These are phyloP conservation scores for Pilophorus perplexus DNA, from an alignment of 2,888 invertebrate genomes.

Conservation along the genomic window DNA sequence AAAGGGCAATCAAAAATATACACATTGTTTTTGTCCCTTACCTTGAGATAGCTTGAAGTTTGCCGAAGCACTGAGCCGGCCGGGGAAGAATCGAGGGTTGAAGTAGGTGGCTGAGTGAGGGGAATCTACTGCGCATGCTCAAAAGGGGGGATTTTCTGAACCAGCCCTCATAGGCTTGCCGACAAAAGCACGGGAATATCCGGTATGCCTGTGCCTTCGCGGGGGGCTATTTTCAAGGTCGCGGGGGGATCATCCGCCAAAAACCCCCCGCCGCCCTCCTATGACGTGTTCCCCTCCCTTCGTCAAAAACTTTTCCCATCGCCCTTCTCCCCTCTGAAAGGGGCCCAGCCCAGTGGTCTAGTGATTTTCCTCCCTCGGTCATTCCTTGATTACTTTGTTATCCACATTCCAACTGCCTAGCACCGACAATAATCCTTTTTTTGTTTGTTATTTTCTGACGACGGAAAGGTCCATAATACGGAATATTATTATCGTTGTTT, in stretches of 20 bases:
- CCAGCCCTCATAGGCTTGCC: too few relatives aligned
- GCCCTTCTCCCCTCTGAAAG: neutral
- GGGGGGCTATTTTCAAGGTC: conserved; percentile 39
- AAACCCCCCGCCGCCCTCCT: conserved; percentile 3
- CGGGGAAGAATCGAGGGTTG: conserved; percentile 35
- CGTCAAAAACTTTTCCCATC: neutral
- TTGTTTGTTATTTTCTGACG: too few relatives aligned
- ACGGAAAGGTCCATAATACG: too few relatives aligned
- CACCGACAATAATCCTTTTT: too few relatives aligned
- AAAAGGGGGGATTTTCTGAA: too few relatives aligned
- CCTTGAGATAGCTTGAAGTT: conserved; percentile 17
- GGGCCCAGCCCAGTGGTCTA: neutral
- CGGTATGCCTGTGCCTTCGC: conserved; percentile 4
- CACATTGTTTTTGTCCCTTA: too few relatives aligned
- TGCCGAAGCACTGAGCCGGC: conserved; percentile 38
- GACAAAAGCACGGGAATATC: too few relatives aligned
- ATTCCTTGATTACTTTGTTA: too few relatives aligned
- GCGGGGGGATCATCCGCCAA: conserved; percentile 35
- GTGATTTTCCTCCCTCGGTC: conserved; percentile 18
- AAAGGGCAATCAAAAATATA: too few relatives aligned
- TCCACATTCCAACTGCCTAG: too few relatives aligned
- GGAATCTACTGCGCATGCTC: conserved; percentile 23
- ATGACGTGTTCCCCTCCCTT: neutral
- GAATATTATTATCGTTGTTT: too few relatives aligned
- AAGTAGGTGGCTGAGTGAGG: conserved; percentile 29